phyloP scores from a whole-genome alignment of 2,797 vertebrate species.

The Bovichtus diacanthus region DNA sequence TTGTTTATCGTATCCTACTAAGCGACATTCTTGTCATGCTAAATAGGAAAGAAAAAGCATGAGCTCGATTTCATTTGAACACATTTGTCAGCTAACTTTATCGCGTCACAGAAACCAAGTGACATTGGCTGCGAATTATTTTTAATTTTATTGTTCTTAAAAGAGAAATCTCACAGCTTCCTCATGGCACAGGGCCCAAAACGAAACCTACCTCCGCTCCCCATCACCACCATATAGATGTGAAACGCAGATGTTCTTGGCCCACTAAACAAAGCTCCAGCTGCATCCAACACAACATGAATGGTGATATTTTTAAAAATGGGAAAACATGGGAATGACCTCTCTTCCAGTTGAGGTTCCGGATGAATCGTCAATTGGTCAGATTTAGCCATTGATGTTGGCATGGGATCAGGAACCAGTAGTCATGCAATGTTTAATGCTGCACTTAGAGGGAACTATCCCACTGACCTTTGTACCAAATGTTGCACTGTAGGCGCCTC shows the following conservation, averaged over 20 bases:
- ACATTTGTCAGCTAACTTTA: neutral
- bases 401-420: constrained; percentile 40
- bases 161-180: constrained; percentile 57
- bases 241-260: constrained; percentile 74
- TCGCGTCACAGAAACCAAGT: neutral
- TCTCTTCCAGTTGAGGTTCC: constrained; percentile 50
- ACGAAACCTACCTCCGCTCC: constrained; percentile 34
- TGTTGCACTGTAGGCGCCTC: constrained; percentile 8
- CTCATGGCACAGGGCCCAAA: constrained; percentile 55
- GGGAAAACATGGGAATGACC: constrained; percentile 68
- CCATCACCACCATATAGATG: constrained; percentile 55
- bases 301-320: constrained; percentile 69
- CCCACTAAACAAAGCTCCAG: constrained; percentile 69
- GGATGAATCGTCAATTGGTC: constrained; percentile 52
- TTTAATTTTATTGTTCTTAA: constrained; percentile 9
- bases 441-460: constrained; percentile 33
- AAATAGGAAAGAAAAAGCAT: constrained; percentile 2
- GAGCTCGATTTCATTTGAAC: neutral
- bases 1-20: neutral
- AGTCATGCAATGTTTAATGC: constrained; percentile 20
- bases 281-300: constrained; percentile 66
- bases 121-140: neutral
- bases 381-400: constrained; percentile 39
- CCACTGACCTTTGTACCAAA: constrained; percentile 51
- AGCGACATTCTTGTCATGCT: neutral